Percentiles rank a stretch among this genome's conserved stretches.
These are phyloP conservation scores for Oncorhynchus nerka DNA, from an alignment of 2,113 vertebrate genomes.

Conservation along the genomic window DNA sequence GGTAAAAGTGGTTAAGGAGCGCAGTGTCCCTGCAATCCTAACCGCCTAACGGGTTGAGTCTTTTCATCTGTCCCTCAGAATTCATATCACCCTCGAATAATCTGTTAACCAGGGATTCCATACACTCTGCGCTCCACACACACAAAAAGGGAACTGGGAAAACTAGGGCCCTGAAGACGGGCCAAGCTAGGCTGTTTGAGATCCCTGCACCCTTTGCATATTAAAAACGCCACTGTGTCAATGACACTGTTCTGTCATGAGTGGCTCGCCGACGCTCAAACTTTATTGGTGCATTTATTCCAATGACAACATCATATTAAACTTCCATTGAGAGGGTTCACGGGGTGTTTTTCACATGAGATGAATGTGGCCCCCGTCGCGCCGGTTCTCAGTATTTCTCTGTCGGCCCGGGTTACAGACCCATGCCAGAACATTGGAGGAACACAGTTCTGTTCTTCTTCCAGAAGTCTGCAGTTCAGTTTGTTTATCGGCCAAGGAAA, in stretches of 20 bases:
- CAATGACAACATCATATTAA: slow-evolving; percentile 40
- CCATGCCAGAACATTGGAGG: slow-evolving; percentile 46
- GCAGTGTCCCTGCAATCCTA: neutral
- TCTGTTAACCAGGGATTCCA: slow-evolving; percentile 56
- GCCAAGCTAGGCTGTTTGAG: slow-evolving; percentile 29
- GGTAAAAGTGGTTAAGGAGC: slow-evolving; percentile 15
- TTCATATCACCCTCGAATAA: slow-evolving; percentile 39
- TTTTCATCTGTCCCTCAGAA: slow-evolving; percentile 15
- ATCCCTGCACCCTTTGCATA: slow-evolving; percentile 11
- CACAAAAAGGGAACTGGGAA: slow-evolving; percentile 30
- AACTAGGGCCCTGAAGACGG: slow-evolving; percentile 30
- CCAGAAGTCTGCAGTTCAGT: slow-evolving; percentile 34
- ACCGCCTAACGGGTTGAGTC: neutral
- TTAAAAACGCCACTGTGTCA: slow-evolving; percentile 36
- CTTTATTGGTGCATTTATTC: slow-evolving; percentile 48
- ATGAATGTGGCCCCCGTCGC: slow-evolving; percentile 44
- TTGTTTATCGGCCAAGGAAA: slow-evolving; percentile 28
- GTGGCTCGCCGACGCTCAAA: slow-evolving; percentile 29
- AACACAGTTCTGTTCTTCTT: slow-evolving; percentile 39
- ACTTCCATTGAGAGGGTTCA: slow-evolving; percentile 36
- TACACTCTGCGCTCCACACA: slow-evolving; percentile 16
- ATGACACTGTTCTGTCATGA: slow-evolving; percentile 24
- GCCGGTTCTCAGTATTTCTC: slow-evolving; percentile 25
- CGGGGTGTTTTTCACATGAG: slow-evolving; percentile 44
- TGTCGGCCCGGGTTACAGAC: slow-evolving; percentile 47